Percentiles rank a stretch among this genome's conserved stretches.
Evolutionary conservation across 2,797 vertebrate species (phyloP).

Genomic region (Cossypha dichroa): DNA sequence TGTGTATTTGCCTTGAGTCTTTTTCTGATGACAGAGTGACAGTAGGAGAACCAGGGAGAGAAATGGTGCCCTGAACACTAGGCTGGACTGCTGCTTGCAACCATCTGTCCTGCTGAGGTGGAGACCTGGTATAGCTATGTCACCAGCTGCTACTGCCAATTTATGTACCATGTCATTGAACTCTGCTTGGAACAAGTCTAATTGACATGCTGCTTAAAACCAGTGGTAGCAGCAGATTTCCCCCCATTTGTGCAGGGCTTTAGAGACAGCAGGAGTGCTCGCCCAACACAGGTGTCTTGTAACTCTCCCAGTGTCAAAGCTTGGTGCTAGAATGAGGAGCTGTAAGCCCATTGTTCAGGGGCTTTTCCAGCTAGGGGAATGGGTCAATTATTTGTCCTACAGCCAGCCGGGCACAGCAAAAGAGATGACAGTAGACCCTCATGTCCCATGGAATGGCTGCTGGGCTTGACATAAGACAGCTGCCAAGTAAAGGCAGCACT

Average conservation of each 20-base stretch:
- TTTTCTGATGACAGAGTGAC: not conserved
- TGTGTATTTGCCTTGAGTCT: not conserved
- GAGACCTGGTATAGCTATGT: not conserved
- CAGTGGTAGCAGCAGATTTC: not conserved
- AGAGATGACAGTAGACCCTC: not conserved
- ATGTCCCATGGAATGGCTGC: not conserved
- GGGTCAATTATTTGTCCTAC: not conserved
- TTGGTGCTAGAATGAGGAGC: not conserved
- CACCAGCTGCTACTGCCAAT: slow-evolving; percentile 1
- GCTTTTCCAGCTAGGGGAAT: not conserved
- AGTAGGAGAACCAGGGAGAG: not conserved
- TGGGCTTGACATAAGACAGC: not conserved
- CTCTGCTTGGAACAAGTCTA: not conserved
- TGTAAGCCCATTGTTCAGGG: not conserved
- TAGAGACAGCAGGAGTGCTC: not conserved
- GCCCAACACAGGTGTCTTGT: not conserved
- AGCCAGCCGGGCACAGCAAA: not conserved
- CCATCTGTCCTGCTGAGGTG: not conserved
- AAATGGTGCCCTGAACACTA: not conserved
- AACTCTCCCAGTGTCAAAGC: not conserved
- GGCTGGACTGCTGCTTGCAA: not conserved
- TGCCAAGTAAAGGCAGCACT: not conserved
- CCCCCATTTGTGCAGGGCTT: not conserved
- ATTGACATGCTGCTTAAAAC: not conserved
- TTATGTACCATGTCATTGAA: not conserved